Conservation (phyloP, 2,888 invertebrate species). For the Lagria hirta region DNA sequence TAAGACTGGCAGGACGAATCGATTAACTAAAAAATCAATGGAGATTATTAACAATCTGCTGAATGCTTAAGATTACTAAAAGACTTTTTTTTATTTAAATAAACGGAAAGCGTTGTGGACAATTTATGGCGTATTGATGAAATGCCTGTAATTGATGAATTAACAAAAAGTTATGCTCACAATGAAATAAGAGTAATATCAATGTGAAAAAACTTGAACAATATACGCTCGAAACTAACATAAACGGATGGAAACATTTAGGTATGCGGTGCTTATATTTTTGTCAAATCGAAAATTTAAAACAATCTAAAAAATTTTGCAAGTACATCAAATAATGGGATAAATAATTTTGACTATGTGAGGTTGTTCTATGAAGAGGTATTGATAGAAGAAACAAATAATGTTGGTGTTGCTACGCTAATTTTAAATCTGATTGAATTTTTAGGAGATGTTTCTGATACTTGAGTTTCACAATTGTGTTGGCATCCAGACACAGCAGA, state of each 20-base stretch:
- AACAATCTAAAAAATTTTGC: neutral
- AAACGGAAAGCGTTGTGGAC: constrained; percentile 1
- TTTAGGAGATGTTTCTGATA: neutral
- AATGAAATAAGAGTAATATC: constrained; percentile 1
- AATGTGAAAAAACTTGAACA: constrained; percentile 1
- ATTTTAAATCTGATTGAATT: constrained; percentile 1
- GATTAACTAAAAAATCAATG: constrained; percentile 1
- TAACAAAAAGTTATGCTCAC: neutral
- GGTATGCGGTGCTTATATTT: neutral
- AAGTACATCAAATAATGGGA: neutral
- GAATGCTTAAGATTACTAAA: neutral
- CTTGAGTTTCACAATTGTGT: neutral
- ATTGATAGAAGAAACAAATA: neutral
- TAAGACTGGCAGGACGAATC: constrained; percentile 1
- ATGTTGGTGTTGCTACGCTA: neutral
- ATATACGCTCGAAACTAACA: constrained; percentile 1
- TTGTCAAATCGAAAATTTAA: neutral
- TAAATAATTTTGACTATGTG: constrained; percentile 1
- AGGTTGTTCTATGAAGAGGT: constrained; percentile 1
- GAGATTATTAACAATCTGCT: constrained; percentile 1
- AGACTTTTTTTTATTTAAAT: constrained; percentile 1
- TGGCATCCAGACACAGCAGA: neutral
- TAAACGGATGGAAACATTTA: constrained; percentile 1
- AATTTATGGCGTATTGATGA: constrained; percentile 1
- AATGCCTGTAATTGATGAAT: constrained; percentile 1